Percentiles rank a stretch among this genome's conserved stretches.
These are phyloP conservation scores for Gavialis gangeticus DNA, from an alignment of 2,113 vertebrate species.

Conservation along the genomic window DNA sequence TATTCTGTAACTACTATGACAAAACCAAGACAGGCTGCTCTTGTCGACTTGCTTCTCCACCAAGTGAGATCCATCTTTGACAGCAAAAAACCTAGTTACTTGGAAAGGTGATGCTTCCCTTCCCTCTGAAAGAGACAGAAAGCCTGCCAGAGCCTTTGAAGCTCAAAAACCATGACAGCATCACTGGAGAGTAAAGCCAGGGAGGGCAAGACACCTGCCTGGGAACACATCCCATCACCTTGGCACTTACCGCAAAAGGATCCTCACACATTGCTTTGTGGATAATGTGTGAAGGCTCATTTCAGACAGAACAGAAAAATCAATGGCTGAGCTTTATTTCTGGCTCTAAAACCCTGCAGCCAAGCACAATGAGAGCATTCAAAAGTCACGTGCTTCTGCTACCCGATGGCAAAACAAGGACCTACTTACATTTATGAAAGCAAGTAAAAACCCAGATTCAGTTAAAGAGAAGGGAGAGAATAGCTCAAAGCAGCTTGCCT, in stretches of 20 bases:
- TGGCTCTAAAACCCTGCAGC: neutral
- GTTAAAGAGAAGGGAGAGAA: neutral
- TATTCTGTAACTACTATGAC: neutral
- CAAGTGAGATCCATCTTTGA: neutral
- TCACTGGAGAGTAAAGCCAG: neutral
- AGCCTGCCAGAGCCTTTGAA: neutral
- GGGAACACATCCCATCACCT: neutral
- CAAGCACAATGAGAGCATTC: neutral
- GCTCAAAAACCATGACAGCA: neutral
- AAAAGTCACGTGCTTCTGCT: neutral
- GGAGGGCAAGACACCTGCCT: conserved; percentile 38
- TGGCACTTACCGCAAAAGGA: fast-evolving
- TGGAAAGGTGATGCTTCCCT: neutral
- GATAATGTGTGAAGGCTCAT: neutral
- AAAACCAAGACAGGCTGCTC: neutral
- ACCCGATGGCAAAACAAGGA: neutral
- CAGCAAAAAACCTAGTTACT: conserved; percentile 9
- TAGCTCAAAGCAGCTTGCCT: conserved; percentile 27
- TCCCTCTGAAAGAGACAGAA: neutral
- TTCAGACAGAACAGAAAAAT: neutral
- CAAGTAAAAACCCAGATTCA: neutral
- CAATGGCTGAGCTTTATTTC: neutral
- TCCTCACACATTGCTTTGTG: neutral
- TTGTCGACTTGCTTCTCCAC: no score
- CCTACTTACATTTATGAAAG: conserved; percentile 1